phyloP scores from a whole-genome alignment of 2,797 vertebrate genomes.

The Leptoclinus maculatus region DNA sequence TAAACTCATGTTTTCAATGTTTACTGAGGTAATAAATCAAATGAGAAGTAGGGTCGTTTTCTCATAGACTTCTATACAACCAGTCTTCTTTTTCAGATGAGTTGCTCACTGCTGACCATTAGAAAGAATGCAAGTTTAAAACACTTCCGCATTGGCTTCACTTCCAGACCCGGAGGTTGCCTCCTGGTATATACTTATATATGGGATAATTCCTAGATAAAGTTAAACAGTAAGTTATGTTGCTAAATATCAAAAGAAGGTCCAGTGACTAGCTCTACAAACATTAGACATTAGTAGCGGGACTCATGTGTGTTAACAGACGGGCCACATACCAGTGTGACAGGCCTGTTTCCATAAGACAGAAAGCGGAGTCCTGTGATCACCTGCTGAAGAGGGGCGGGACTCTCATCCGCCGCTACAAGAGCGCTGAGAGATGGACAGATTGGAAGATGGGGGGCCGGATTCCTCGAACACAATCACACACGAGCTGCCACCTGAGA shows the following conservation, averaged over 20 bases:
- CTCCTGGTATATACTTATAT: not conserved
- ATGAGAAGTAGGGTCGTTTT: not conserved
- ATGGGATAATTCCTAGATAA: not conserved
- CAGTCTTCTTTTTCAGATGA: not conserved
- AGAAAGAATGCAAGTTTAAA: no score
- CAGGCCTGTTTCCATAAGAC: constrained; percentile 54
- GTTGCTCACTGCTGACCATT: not conserved
- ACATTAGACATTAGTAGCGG: constrained; percentile 9
- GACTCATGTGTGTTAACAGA: constrained; percentile 44
- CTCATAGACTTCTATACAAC: not conserved
- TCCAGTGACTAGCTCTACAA: not conserved
- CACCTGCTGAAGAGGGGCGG: constrained; percentile 54
- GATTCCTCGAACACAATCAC: constrained; percentile 64
- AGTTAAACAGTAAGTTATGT: not conserved
- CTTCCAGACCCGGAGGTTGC: no score
- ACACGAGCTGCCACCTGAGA: constrained; percentile 61
- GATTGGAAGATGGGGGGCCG: constrained; percentile 63
- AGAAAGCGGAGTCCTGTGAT: constrained; percentile 65
- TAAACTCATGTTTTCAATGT: not conserved
- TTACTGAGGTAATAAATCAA: not conserved
- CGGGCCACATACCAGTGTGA: constrained; percentile 60
- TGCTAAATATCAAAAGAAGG: constrained; percentile 2
- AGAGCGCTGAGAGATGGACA: constrained; percentile 67
- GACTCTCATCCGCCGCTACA: constrained; percentile 64
- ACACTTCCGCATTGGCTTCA: no score